Evolutionary conservation across 2,113 vertebrate genomes (phyloP), one percentile per base, ranked within the genome.

Genomic region (Nyctibius bracteatus): DNA sequence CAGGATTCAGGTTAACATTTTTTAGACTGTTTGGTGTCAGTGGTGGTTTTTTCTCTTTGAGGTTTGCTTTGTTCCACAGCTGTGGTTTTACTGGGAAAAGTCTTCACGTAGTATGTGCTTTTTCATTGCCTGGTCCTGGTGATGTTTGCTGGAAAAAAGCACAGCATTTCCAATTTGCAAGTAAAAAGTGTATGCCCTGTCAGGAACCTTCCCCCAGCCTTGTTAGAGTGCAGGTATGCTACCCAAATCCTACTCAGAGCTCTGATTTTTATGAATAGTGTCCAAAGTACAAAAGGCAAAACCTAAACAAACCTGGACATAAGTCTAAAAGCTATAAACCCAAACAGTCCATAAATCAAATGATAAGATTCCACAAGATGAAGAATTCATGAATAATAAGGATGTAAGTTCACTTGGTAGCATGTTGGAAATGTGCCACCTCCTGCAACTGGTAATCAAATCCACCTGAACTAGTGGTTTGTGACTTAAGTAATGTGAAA

Each of bases 311-410:
- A 90, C 71, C 44, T 78, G 79, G 90, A 46, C 31, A 8, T 77
- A 88, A 78, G 75, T 86, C 79, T 93, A 86, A 94, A 92, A 88
- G 71, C 83, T 88, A 86, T 92, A 91, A 90, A 88, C 55, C 17
- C 72, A 55, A 94, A 86, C 85, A 86, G 82, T 71, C 85, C 55
- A 74, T 96, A 93, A 96, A 95, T 96, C 90, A 96, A 88, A 63
- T 83, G 12, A 97, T 94, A 95, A 92, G 94, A 92, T 93, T 95
- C 58, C 74, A 62, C 63, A 86, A 70, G 63, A 88, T 73, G 74
- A 96, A 85, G 79, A 96, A 91, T 77, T 90, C 59, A 83, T 43
- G 27, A 92, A 80, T 83, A 95, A 68, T 43, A 93, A 81, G 59
- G 28, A 55, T 52, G 7, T 46, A 88, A 88, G 63, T 88, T 92